Base-by-base conservation (phyloP, 2,888 invertebrate species). In the Lasioglossum villosulum region DNA sequence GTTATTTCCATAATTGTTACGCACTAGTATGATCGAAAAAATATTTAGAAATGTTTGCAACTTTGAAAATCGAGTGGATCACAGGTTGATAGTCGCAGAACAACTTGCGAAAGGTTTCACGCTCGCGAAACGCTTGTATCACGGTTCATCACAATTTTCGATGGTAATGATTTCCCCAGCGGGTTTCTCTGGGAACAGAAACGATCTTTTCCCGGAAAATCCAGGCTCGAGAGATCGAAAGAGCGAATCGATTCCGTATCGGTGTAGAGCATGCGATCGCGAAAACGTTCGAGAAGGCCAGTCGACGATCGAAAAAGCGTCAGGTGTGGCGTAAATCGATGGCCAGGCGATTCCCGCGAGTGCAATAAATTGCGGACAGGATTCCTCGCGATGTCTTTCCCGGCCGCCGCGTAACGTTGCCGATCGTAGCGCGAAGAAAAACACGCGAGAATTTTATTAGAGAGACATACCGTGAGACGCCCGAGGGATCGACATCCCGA, bases 341-440 rank as follows among this genome's bases (percentile, higher is more conserved):
- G 77, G 37, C 56, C 23, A 23, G 10, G 56, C 45, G 82, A 88
- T 88, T 86, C 90, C 84, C 78, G 30, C 34, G 89, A 86, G 91
- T 78, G 83, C 88, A 68, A 91, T 91, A 90, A 91, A 90, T 91
- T 76, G 76, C 66, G 23, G 73, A 52, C 80, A 45, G 71, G 83
- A 90, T 90, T 90, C 85, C 84, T 77, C 73, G 71, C 34, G 80
- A 68, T 78, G 79, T 82, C 80, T 88, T 79, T 75, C 27, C 2
- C 42, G 42, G 6, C 63, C 27, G 23, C 27, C 27, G 23, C 68
- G 70, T 23, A 39, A 70, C 42, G 34, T 66, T 34, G 66, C 34
- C 42, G 52, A 52, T 52, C 42, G 71, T 14, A 8, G 27, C 72
- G 27, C 71, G 16, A 27, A 45, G 72, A 72, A 72, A 45, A 45